Percentiles rank a stretch among this genome's conserved stretches.
Conservation (phyloP, 2,797 vertebrate genomes). For the Dicrostonyx torquatus region DNA sequence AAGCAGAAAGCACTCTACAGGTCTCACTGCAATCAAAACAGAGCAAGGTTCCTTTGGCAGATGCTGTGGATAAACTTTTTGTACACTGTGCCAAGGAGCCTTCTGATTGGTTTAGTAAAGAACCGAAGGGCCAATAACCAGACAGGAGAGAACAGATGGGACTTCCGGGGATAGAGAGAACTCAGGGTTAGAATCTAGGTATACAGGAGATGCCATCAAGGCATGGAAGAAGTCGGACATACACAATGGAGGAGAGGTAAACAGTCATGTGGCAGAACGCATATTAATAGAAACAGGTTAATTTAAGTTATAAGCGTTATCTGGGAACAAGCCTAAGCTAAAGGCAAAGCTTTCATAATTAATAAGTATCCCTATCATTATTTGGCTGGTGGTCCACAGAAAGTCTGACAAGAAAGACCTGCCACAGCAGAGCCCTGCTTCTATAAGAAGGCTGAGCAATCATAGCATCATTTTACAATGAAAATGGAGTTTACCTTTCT, state of each 20-base stretch:
- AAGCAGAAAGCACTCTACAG: neutral
- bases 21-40: conserved; percentile 65
- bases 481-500: conserved; percentile 89
- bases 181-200: neutral
- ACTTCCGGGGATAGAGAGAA: neutral
- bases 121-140: neutral
- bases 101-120: neutral
- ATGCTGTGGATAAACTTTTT: neutral
- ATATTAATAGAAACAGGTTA: neutral
- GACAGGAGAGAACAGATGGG: neutral
- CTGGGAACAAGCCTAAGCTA: neutral
- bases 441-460: neutral
- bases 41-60: neutral
- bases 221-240: neutral
- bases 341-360: neutral
- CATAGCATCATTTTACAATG: conserved; percentile 7
- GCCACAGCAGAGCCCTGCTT: neutral
- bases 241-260: neutral
- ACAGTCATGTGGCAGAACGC: neutral
- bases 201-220: neutral
- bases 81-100: neutral
- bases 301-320: neutral
- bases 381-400: neutral
- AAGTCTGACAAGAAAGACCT: neutral
- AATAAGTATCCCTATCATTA: neutral